A percentile compares a stretch with the other conserved stretches of the same genome.
Evolutionary conservation across 2,888 invertebrate species (phyloP).

Genomic region (Byasa hedistus): DNA sequence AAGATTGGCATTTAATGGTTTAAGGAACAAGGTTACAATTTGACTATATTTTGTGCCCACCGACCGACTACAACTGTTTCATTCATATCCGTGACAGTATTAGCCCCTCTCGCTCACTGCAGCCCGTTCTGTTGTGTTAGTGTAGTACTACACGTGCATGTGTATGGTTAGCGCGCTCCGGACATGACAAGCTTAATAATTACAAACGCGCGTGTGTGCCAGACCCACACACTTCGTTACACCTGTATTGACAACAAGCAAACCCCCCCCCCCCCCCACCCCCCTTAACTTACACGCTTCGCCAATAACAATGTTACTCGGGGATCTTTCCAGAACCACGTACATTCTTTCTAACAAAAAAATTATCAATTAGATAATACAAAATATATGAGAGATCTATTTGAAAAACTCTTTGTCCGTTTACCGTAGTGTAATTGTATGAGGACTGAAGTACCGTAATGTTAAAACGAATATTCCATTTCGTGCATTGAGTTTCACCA

Average conservation of each 20-base stretch:
- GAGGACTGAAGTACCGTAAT: too few species aligned
- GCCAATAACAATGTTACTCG: too few species aligned
- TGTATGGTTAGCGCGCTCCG: not conserved
- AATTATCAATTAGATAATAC: too few species aligned
- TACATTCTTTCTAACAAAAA: too few species aligned
- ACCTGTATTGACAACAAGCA: not conserved
- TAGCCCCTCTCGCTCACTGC: not conserved
- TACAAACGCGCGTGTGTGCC: not conserved
- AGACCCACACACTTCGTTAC: not conserved
- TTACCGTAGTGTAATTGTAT: too few species aligned
- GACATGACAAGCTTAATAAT: slow-evolving; percentile 1
- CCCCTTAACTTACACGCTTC: not conserved
- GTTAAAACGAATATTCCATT: too few species aligned
- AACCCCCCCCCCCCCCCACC: not conserved
- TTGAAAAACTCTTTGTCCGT: too few species aligned
- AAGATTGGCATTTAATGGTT: too few species aligned
- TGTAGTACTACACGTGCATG: not conserved
- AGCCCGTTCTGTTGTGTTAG: not conserved
- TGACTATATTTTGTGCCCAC: not conserved
- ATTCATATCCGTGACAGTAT: not conserved
- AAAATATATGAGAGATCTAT: too few species aligned
- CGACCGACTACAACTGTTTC: not conserved
- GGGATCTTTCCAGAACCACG: too few species aligned
- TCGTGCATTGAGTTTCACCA: too few species aligned
- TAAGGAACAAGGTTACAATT: too few species aligned